Evolutionary conservation across 23 tunicate species (phyloP), one percentile per base, ranked within the genome.

Genomic region (Trididemnum clinides): DNA sequence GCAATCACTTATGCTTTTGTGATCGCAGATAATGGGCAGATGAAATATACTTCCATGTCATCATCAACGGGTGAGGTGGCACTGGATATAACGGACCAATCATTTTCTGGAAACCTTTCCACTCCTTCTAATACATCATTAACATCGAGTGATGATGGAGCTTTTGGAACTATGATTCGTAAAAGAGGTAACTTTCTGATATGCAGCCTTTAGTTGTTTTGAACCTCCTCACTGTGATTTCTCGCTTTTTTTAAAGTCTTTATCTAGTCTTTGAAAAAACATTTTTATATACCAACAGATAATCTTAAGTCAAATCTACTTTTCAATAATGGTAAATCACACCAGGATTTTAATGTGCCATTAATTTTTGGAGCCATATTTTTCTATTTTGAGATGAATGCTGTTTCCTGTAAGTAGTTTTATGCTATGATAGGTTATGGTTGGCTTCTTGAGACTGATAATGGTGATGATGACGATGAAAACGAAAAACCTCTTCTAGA

Each of bases 381-480:
- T 44, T 44, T 10, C 10, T 44, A 44, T 44, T 44, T 10, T 44
- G 10, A 44, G 15, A 10, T 44, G 54, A 44, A 44, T 10, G 10
- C 15, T 15, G 15, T 44, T 7, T 15, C 10, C 10, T 44, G 54
- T 44, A 44, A 44, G 15, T 44, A 10, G 15, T 44, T 7, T 15
- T 7, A 44, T 44, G 10, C 31, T 30, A 28, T 32, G 4, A 31
- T 36, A 84, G 98, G 98, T 39, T 93, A 93, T 73, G 99, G 97
- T 4, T 96, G 99, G 99, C 80, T 96, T 34, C 77, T 96, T 10
- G 99, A 96, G 50, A 88, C 99, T 28, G 95, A 90, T 32, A 88
- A 57, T 26, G 86, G 78, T 0, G 86, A 65, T 21, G 85, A 82
- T 0, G 97, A 88, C 18, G 64, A 59, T 1, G 85, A 84, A 37